A percentile compares a stretch with the other conserved stretches of the same genome.
These are phyloP conservation scores for Scomberomorus guttatus DNA, from an alignment of 2,797 vertebrate species.

Conservation along the genomic window DNA sequence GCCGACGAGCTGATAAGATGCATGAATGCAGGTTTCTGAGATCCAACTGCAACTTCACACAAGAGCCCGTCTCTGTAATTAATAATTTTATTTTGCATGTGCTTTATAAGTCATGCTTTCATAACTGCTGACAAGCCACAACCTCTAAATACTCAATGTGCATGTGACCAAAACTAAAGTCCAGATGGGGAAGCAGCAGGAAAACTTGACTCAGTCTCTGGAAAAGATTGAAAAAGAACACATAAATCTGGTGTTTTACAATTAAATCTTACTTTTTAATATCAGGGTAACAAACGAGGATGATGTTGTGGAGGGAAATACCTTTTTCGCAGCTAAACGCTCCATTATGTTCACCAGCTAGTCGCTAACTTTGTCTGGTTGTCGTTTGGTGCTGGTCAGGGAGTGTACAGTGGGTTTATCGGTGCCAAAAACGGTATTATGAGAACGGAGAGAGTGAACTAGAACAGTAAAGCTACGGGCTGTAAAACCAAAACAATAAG, in stretches of 20 bases:
- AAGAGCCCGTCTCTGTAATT: neutral
- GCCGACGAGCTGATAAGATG: neutral
- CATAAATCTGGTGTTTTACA: neutral
- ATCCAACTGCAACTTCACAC: neutral
- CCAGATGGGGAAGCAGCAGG: constrained; percentile 32
- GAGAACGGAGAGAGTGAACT: too few species aligned
- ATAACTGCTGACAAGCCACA: constrained; percentile 6
- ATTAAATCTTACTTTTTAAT: neutral
- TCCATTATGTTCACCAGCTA: too few species aligned
- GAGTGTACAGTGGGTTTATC: too few species aligned
- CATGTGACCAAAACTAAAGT: constrained; percentile 18
- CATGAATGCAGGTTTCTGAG: neutral
- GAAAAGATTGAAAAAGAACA: neutral
- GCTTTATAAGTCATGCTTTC: constrained; percentile 12
- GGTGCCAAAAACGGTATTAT: too few species aligned
- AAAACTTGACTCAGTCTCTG: constrained; percentile 2
- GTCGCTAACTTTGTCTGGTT: too few species aligned
- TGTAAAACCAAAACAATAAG: too few species aligned
- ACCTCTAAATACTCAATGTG: neutral
- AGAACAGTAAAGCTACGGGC: too few species aligned
- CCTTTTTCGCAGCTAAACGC: too few species aligned
- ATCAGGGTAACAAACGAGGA: neutral
- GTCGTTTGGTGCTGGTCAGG: too few species aligned
- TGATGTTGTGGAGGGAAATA: too few species aligned
- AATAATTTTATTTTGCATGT: neutral